Percentiles rank a stretch among this genome's conserved stretches.
Conservation (phyloP, 2,797 vertebrate species). For the Aeoliscus strigatus region DNA sequence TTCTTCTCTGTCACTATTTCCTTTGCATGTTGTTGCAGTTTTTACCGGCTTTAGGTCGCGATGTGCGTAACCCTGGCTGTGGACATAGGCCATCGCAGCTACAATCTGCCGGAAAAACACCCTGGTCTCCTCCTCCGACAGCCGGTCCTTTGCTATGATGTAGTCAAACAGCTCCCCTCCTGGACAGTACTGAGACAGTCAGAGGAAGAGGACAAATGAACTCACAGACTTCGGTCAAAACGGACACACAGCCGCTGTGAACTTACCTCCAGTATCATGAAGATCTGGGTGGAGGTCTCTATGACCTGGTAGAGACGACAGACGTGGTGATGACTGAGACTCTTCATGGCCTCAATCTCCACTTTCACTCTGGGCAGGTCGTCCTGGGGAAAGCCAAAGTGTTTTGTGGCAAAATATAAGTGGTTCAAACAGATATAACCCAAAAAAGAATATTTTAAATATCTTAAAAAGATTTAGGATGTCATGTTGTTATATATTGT, state of each 20-base stretch:
- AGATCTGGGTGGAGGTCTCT: conserved; percentile 89
- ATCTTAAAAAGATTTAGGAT: too few species aligned
- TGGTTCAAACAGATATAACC: not conserved
- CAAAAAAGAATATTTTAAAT: too few species aligned
- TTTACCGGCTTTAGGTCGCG: conserved; percentile 93
- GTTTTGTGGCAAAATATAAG: not conserved
- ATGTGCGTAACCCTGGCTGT: conserved; percentile 92
- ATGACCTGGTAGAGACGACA: conserved; percentile 91
- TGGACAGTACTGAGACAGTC: conserved; percentile 82
- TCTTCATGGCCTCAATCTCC: conserved; percentile 95
- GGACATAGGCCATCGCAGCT: conserved; percentile 89
- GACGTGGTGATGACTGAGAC: conserved; percentile 89
- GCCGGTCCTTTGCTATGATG: conserved; percentile 88
- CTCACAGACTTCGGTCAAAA: too few species aligned
- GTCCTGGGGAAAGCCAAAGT: conserved; percentile 64
- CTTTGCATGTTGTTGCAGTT: conserved; percentile 1
- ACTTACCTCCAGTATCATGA: conserved; percentile 90
- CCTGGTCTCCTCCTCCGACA: conserved; percentile 88
- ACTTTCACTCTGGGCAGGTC: conserved; percentile 88
- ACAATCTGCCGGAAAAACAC: conserved; percentile 92
- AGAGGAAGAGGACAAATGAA: not conserved
- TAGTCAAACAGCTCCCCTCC: conserved; percentile 96
- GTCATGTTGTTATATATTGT: too few species aligned
- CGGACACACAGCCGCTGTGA: too few species aligned
- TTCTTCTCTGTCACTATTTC: not conserved